Evolutionary conservation across 2,113 vertebrate species (phyloP).

Genomic region (Alethe castanea): DNA sequence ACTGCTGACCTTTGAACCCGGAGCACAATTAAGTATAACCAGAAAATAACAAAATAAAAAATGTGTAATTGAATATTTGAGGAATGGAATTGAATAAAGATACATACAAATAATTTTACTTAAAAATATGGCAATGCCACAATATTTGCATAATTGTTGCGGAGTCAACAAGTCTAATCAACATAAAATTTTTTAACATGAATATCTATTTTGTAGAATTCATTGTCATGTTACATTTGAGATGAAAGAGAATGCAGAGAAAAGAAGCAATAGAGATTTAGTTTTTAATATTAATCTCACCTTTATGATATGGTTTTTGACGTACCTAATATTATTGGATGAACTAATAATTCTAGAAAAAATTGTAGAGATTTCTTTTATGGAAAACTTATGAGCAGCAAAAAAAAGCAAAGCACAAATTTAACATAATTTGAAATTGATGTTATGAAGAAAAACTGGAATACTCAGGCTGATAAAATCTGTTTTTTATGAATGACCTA

Average conservation of each 20-base stretch:
- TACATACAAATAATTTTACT: neutral
- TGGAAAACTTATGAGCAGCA: neutral
- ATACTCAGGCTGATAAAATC: neutral
- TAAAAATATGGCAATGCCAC: neutral
- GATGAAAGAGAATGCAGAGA: neutral
- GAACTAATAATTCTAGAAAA: neutral
- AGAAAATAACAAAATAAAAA: neutral
- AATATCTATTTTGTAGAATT: neutral
- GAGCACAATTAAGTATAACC: neutral
- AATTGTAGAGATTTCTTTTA: neutral
- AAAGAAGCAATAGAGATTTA: neutral
- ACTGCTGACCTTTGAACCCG: too few species aligned
- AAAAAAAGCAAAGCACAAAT: neutral
- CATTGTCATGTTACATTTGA: neutral
- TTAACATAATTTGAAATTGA: neutral
- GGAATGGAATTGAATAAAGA: neutral
- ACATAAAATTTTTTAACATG: neutral
- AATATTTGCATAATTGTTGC: neutral
- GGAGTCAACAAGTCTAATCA: neutral
- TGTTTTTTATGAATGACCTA: neutral
- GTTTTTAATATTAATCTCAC: neutral
- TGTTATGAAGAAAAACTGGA: neutral
- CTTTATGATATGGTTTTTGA: neutral
- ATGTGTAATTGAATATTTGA: neutral
- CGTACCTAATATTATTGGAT: neutral